These are phyloP conservation scores for Hassar affinis DNA, from an alignment of 2,113 vertebrate genomes.

Conservation along the genomic window DNA sequence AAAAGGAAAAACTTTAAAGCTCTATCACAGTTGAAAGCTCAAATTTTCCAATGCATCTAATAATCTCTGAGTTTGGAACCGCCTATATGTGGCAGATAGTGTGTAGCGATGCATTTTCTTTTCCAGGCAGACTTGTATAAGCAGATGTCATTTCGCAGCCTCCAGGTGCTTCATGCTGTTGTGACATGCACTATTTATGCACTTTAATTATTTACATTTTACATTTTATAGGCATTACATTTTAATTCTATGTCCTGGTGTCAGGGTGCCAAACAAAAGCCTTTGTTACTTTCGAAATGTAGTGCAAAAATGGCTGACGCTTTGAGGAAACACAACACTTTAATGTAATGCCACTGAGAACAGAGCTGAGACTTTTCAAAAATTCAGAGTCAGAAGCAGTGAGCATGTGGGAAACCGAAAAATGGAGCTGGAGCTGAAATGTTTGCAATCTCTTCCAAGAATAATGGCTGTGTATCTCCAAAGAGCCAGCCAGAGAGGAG, in stretches of 20 bases:
- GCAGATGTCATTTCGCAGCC: background rate
- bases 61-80: background rate
- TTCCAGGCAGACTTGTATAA: background rate
- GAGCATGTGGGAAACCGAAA: background rate
- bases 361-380: constrained; percentile 9
- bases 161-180: background rate
- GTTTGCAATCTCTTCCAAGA: constrained; percentile 30
- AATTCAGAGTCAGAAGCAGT: background rate
- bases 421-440: constrained; percentile 6
- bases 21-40: background rate
- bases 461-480: constrained; percentile 41
- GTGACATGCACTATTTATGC: background rate
- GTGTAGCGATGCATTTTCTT: background rate
- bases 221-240: no score
- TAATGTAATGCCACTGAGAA: constrained; percentile 16
- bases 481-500: constrained; percentile 39
- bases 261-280: background rate
- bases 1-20: background rate
- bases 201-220: constrained; percentile 3
- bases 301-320: background rate
- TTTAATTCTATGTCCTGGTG: background rate
- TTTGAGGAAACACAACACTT: background rate
- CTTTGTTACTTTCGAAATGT: background rate
- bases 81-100: background rate
- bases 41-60: background rate